Evolutionary conservation across 1,140 invertebrate species (phyloP), one percentile per base, ranked within the genome.

Genomic region (Drosophila kurseongensis): DNA sequence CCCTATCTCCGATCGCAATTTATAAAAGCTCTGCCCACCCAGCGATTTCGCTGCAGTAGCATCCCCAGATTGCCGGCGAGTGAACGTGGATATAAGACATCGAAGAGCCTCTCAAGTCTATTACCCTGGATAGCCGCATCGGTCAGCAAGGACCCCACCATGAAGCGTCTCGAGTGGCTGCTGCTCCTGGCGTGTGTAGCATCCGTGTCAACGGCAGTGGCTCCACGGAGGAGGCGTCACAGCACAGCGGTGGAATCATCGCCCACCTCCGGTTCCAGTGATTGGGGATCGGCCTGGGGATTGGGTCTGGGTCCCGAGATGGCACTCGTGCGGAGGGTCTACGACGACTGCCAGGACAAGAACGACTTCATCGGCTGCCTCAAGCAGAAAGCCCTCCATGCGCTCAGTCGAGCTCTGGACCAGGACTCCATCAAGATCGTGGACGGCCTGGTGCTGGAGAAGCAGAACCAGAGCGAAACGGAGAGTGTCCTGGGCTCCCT

Each of bases 261-360:
- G 5, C 60, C 74, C 4, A 16, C 55, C 32, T 12, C 75, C 14
- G 55, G 50, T 5, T 35, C 8, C 13, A 51, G 54, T 18, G 75
- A 60, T 18, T 90, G 84, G 66, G 58, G 75, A 23, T 72, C 93
- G 2, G n/a, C 29, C 2, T 66, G 32, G 67, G 67, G 67, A 6
- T 35, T 93, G 29, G 29, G 67, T 8, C 32, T 93, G 3, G 94
- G 94, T 29, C 79, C 83, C 3, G 83, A 86, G 50, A 42, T 86
- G 62, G 67, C 75, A 3, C 45, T 86, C n/a, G 83, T 79, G 45
- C 93, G 94, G 65, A 94, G 94, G 82, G 93, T 95, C 51, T 95
- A 94, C 71, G 94, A 94, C 56, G 94, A 94, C 75, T 95, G 94
- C 91, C 94, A 94, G 91, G 91, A 93, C 40, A 94, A 94, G 55